Evolutionary conservation across 2,888 invertebrate genomes (phyloP), one percentile per base, ranked within the genome.

Genomic region (Toxonevra muliebris): DNA sequence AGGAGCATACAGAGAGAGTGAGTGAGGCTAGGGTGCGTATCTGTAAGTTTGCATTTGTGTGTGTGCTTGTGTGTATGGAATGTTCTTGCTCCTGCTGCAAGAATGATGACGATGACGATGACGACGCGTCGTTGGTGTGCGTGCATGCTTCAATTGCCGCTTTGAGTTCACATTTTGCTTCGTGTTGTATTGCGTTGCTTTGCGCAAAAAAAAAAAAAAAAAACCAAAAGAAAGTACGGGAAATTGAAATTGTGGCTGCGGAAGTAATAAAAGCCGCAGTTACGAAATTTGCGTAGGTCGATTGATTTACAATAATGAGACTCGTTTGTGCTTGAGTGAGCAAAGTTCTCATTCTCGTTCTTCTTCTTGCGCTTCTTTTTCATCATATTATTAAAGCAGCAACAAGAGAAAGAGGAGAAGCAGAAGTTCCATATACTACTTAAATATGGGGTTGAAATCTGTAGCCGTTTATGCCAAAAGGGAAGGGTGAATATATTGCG

Each of bases 231-330:
- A 60, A n/a, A n/a, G n/a, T n/a, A 68, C 61, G 71, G 69, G 65
- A 73, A 71, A 71, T 71, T 68, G 63, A 69, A 73, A 72, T 68
- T 73, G 71, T 69, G 66, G 65, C 70, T 63, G 69, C 66, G 69
- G 70, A 71, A 72, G 68, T 69, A 71, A 71, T 74, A 72, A 74
- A 71, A 72, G 62, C 68, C 69, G 64, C 69, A 65, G 59, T 62
- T 66, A 64, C 69, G 65, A 71, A 72, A 69, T 71, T 72, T 73
- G 69, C 68, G 69, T 70, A 67, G 68, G 57, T 71, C 80, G 76
- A 79, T 80, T 80, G 79, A 79, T 76, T 80, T 80, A 75, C 78
- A 76, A 80, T 80, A 80, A 79, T 75, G 77, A 75, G 73, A 74
- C 68, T 61, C 61, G 70, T 72, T 71, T 68, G 69, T 66, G 63